phyloP scores from a whole-genome alignment of 2,888 invertebrate species.

The Andrena minutula region DNA sequence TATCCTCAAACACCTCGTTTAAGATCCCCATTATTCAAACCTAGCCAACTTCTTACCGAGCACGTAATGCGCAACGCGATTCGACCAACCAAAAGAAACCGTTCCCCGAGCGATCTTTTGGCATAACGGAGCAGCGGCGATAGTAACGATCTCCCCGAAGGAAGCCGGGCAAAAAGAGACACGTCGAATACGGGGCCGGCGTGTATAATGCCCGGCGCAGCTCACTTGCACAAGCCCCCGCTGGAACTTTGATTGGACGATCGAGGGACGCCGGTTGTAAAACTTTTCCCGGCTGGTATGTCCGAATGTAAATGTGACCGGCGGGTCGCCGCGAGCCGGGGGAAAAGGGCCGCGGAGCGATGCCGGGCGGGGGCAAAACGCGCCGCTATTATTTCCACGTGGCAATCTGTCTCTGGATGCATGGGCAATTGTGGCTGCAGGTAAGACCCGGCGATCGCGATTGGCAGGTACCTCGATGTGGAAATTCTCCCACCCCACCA shows the following conservation, averaged over 20 bases:
- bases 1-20: constrained; percentile 2
- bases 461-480: constrained; percentile 70
- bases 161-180: constrained; percentile 41
- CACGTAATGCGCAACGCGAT: constrained; percentile 3
- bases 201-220: constrained; percentile 17
- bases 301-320: constrained; percentile 58
- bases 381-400: constrained; percentile 61
- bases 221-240: constrained; percentile 56
- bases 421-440: constrained; percentile 46
- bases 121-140: constrained; percentile 37
- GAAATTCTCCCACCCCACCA: constrained; percentile 73
- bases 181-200: constrained; percentile 28
- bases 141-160: constrained; percentile 46
- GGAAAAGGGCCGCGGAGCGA: neutral
- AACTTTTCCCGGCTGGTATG: constrained; percentile 57
- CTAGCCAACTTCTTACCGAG: neutral
- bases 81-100: constrained; percentile 31
- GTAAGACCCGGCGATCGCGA: constrained; percentile 59
- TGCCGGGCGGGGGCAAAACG: neutral
- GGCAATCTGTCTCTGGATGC: constrained; percentile 64
- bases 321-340: neutral
- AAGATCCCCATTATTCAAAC: neutral
- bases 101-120: constrained; percentile 29
- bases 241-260: constrained; percentile 77
- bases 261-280: constrained; percentile 42